Evolutionary conservation across 2,113 vertebrate genomes (phyloP).

Genomic region (Chitala chitala): DNA sequence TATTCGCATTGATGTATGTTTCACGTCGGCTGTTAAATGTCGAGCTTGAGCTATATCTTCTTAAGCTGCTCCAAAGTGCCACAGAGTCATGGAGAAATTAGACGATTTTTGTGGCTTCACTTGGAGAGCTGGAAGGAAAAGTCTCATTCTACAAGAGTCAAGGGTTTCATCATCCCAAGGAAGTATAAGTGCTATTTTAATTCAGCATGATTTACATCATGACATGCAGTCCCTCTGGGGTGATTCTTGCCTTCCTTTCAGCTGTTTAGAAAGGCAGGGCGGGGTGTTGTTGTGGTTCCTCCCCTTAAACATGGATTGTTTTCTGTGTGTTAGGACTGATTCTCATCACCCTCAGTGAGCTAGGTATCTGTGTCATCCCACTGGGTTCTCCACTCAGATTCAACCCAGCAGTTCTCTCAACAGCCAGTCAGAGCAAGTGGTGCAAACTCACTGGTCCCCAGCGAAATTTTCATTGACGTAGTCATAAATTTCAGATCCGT

Average conservation of each 20-base stretch:
- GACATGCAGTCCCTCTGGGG: too few relatives aligned
- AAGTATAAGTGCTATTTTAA: conserved; percentile 22
- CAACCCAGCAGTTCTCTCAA: neutral
- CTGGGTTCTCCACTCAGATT: neutral
- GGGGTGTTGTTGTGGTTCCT: neutral
- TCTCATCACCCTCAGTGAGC: neutral
- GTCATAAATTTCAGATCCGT: neutral
- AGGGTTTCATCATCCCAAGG: conserved; percentile 26
- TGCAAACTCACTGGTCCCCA: neutral
- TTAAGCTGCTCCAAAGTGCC: conserved; percentile 25
- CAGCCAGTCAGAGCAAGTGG: neutral
- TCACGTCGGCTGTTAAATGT: conserved; percentile 28
- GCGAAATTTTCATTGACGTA: neutral
- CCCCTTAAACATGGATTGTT: neutral
- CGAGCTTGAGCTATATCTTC: conserved; percentile 22
- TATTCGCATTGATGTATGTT: conserved; percentile 16
- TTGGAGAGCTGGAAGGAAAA: conserved; percentile 14
- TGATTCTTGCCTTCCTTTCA: neutral
- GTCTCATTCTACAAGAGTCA: conserved; percentile 22
- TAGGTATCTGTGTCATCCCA: neutral
- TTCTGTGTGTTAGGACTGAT: neutral
- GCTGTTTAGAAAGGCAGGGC: neutral
- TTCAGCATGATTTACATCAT: conserved; percentile 20
- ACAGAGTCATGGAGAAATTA: too few relatives aligned
- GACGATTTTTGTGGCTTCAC: conserved; percentile 19